Evolutionary conservation across 2,113 vertebrate genomes (phyloP).

Genomic region (Dipodomys spectabilis): DNA sequence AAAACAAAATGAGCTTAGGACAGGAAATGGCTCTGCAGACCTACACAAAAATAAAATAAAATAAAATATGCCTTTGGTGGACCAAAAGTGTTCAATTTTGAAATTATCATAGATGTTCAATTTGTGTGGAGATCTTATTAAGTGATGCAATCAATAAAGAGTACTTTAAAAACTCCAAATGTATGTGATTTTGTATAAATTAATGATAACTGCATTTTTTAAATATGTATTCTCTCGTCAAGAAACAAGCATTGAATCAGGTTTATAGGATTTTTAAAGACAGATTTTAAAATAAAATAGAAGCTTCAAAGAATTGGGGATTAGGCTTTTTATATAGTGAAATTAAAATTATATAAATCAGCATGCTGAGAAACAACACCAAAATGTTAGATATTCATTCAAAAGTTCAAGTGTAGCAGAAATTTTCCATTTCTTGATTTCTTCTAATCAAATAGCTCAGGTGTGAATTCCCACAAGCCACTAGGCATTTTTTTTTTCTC

Average conservation of each 20-base stretch:
- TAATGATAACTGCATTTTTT: neutral
- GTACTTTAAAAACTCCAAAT: neutral
- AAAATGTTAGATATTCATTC: neutral
- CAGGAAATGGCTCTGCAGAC: neutral
- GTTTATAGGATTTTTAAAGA: neutral
- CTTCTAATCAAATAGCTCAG: neutral
- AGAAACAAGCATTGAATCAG: neutral
- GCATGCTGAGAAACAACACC: neutral
- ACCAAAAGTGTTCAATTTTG: neutral
- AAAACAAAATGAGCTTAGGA: neutral
- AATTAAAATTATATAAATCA: conserved; percentile 30
- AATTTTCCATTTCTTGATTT: neutral
- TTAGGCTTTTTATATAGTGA: neutral
- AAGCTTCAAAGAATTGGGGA: neutral
- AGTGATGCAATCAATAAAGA: neutral
- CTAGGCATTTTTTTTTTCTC: too few species aligned
- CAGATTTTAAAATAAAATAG: neutral
- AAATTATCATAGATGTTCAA: neutral
- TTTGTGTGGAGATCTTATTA: neutral
- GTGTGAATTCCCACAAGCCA: neutral
- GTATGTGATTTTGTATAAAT: neutral
- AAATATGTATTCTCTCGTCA: neutral
- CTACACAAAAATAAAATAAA: neutral
- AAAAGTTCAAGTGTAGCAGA: neutral
- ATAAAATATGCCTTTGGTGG: neutral